phyloP scores from a whole-genome alignment of 2,888 invertebrate species.

The Geotrupes spiniger region DNA sequence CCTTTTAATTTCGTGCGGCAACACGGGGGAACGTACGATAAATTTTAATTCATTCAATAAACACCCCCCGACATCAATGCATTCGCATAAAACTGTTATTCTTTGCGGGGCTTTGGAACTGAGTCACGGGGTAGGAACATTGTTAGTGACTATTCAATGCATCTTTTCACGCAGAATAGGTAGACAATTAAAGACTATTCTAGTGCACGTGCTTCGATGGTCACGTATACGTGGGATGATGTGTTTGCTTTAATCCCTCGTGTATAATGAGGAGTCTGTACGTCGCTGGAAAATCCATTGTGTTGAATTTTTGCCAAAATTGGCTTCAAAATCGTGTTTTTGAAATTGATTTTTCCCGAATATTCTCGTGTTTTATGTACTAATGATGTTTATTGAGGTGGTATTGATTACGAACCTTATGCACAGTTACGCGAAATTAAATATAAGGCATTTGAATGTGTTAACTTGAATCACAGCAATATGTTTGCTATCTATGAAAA shows the following conservation, averaged over 20 bases:
- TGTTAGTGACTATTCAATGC: slow-evolving; percentile 23
- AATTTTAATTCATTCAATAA: slow-evolving; percentile 5
- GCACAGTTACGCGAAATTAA: no score
- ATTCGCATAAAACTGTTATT: slow-evolving; percentile 21
- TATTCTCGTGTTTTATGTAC: no score
- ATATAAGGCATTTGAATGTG: no score
- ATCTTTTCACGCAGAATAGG: slow-evolving; percentile 33
- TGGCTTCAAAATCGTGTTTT: no score
- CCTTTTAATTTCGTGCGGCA: not conserved
- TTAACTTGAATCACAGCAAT: no score
- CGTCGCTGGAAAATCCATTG: no score
- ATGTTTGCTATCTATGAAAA: no score
- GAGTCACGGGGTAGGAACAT: slow-evolving; percentile 17
- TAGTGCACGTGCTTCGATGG: slow-evolving; percentile 36
- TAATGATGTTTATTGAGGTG: no score
- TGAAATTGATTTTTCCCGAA: no score
- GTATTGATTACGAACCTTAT: no score
- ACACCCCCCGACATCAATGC: slow-evolving; percentile 12
- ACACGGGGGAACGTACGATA: slow-evolving; percentile 2
- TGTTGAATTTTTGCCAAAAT: no score
- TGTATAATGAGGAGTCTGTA: no score
- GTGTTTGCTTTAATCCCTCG: slow-evolving; percentile 2
- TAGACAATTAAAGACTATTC: slow-evolving; percentile 39
- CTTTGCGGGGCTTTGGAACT: slow-evolving; percentile 16
- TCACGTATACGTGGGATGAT: slow-evolving; percentile 21